Conservation (phyloP, 2,888 invertebrate species). For the Trachelus tabidus region DNA sequence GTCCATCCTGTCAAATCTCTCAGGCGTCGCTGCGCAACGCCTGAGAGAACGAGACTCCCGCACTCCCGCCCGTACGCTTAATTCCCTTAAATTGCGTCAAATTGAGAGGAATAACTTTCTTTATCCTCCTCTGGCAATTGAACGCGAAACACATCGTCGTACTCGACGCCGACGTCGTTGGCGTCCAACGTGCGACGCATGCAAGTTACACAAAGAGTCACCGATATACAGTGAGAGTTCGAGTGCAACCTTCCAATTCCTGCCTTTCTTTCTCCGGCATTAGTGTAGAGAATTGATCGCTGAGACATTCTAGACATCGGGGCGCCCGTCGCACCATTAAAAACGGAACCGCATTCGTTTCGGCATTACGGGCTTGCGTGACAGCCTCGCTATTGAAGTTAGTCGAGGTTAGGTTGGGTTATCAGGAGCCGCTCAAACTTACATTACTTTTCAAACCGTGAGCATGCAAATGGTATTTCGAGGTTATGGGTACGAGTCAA, state of each 20-base stretch:
- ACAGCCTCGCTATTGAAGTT: too few relatives aligned
- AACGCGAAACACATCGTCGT: conserved; percentile 41
- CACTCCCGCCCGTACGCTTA: conserved; percentile 34
- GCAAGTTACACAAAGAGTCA: conserved; percentile 48
- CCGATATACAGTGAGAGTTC: conserved; percentile 1
- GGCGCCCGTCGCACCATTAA: conserved; percentile 42
- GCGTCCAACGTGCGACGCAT: conserved; percentile 33
- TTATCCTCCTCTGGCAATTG: conserved; percentile 56
- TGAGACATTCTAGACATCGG: conserved; percentile 40
- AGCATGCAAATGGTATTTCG: too few relatives aligned
- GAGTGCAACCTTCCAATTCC: too few relatives aligned
- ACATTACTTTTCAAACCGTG: too few relatives aligned
- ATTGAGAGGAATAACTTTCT: conserved; percentile 61
- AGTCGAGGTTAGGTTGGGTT: background rate
- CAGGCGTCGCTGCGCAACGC: too few relatives aligned
- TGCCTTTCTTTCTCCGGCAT: too few relatives aligned
- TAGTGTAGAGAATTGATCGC: conserved; percentile 23
- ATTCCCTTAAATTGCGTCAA: conserved; percentile 60
- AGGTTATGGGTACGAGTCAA: too few relatives aligned
- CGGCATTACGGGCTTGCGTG: too few relatives aligned
- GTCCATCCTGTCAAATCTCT: too few relatives aligned
- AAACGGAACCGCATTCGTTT: conserved; percentile 24
- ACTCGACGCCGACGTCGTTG: conserved; percentile 24
- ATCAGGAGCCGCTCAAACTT: background rate
- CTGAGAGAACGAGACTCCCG: too few relatives aligned